phyloP scores from a whole-genome alignment of 1,140 invertebrate genomes.

The Asbolus verrucosus region DNA sequence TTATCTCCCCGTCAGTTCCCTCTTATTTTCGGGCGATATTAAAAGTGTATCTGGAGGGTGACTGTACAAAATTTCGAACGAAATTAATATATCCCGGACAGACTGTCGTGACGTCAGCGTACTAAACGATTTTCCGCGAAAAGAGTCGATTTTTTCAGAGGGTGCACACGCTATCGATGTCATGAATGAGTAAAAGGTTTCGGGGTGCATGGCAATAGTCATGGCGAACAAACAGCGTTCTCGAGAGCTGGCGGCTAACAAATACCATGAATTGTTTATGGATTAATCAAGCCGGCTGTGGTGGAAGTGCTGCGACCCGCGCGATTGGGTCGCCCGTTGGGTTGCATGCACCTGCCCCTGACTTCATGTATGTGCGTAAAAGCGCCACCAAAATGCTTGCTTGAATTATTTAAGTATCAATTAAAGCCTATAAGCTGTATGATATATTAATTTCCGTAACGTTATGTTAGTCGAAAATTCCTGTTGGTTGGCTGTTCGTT shows the following conservation, averaged over 20 bases:
- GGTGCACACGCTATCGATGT: conserved; percentile 25
- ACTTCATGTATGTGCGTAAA: background rate
- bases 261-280: conserved; percentile 64
- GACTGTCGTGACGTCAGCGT: conserved; percentile 10
- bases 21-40: conserved; percentile 28
- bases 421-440: too few species aligned
- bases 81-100: conserved; percentile 29
- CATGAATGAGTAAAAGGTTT: conserved; percentile 53
- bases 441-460: too few species aligned
- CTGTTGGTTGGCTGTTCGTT: too few species aligned
- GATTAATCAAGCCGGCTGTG: conserved; percentile 58
- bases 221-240: conserved; percentile 48
- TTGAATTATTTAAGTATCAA: too few species aligned
- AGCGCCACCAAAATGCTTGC: conserved; percentile 21
- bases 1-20: conserved; percentile 22
- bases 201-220: conserved; percentile 46
- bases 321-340: conserved; percentile 26
- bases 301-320: conserved; percentile 35
- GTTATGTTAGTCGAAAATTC: too few species aligned
- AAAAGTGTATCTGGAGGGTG: conserved; percentile 37
- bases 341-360: conserved; percentile 33
- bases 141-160: conserved; percentile 48
- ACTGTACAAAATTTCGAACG: background rate
- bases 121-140: conserved; percentile 37
- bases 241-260: conserved; percentile 54